Conservation (phyloP, 2,888 invertebrate species). For the Napeogenes inachia region DNA sequence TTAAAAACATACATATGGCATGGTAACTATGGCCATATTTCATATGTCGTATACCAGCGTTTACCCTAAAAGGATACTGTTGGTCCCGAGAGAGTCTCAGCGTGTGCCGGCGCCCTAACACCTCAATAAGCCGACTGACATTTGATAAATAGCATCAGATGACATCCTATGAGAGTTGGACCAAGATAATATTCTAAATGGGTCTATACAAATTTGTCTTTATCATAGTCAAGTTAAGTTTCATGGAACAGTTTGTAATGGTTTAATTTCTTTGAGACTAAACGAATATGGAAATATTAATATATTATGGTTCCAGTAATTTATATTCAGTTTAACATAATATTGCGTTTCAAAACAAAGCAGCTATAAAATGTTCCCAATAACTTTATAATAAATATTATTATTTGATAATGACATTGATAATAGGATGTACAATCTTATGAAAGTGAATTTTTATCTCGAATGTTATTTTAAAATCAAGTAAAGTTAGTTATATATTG, state of each 20-base stretch:
- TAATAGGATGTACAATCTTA: not conserved
- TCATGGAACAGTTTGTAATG: not conserved
- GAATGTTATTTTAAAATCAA: not conserved
- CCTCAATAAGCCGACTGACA: conserved; percentile 51
- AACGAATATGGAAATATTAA: not conserved
- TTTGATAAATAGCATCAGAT: conserved; percentile 59
- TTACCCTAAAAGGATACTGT: conserved; percentile 9
- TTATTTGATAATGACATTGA: not conserved
- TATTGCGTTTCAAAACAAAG: not conserved
- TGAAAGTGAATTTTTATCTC: not conserved
- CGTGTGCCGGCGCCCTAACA: conserved; percentile 24
- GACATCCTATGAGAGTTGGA: conserved; percentile 54
- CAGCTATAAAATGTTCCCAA: not conserved
- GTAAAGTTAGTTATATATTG: not conserved
- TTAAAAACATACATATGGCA: not conserved
- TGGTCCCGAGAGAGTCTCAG: conserved; percentile 15
- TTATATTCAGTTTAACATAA: not conserved
- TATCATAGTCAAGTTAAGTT: not conserved
- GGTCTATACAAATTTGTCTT: conserved; percentile 42
- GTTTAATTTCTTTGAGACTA: not conserved
- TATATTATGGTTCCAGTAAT: not conserved
- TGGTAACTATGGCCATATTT: not conserved
- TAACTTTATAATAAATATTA: not conserved
- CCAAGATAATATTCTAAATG: conserved; percentile 50
- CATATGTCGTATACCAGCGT: not conserved